These are phyloP conservation scores for Macrotus californicus DNA, from an alignment of 2,113 vertebrate genomes.

Conservation along the genomic window DNA sequence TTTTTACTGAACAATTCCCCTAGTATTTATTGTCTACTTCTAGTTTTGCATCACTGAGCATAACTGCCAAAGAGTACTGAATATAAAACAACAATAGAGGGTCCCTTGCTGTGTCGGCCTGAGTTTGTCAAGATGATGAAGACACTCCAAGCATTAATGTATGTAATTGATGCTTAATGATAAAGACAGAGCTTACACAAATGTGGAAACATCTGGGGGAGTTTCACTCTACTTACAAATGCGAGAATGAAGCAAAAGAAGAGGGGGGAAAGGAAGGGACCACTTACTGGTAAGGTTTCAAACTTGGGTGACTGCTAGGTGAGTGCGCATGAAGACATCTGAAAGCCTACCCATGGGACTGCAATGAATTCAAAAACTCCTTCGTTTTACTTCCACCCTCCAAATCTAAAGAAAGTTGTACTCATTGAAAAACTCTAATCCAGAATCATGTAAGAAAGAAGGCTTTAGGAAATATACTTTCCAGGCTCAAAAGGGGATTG, in stretches of 20 bases:
- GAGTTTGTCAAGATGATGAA: neutral
- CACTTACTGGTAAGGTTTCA: neutral
- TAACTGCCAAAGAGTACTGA: neutral
- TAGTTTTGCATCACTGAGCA: neutral
- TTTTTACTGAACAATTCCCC: neutral
- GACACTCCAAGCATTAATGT: neutral
- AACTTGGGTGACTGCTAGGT: neutral
- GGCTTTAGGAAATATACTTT: neutral
- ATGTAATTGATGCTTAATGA: neutral
- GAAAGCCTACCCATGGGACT: neutral
- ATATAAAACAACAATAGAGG: neutral
- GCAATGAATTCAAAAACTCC: neutral
- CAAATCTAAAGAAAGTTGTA: neutral
- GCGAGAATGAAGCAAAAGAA: neutral
- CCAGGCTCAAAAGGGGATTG: neutral
- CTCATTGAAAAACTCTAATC: neutral
- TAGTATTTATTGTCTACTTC: neutral
- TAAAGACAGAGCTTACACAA: neutral
- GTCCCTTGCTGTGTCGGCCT: neutral
- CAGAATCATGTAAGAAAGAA: neutral
- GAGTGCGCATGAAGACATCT: neutral
- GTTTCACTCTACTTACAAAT: neutral
- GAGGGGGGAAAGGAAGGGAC: neutral
- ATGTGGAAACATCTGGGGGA: neutral
- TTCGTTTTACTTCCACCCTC: neutral